Evolutionary conservation across 2,888 invertebrate genomes (phyloP), one percentile per base, ranked within the genome.

Genomic region (Ophraella communa): DNA sequence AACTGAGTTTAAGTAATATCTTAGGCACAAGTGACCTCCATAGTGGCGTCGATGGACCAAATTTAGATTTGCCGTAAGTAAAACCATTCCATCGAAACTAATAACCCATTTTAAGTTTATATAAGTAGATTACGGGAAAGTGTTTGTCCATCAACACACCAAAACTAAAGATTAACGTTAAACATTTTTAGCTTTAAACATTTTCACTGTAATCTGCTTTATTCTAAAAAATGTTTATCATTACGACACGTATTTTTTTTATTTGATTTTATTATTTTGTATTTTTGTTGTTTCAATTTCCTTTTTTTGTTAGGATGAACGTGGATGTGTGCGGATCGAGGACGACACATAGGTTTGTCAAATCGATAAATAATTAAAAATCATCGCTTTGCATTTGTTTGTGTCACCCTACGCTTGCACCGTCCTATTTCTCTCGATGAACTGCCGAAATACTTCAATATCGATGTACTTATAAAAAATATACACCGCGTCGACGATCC

Each of bases 1-100:
- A 95, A 82, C 84, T 95, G 20, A 95, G 88, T 67, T 88, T 90
- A 60, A 88, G 93, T 66, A 95, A 95, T 78, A 95, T 96, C 75
- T 83, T 96, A 39, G 95, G 95, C 42, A 95, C 95, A 0, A 94
- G 93, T 75, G 91, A 91, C 73, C 89, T 91, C 65, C 80, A 89
- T 20, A 87, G 87, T 27, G 88, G 89, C 39, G 87, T 87, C 14
- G 91, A 91, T 63, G 93, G 94, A 75, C 87, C 90, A 5, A 89
- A 89, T 74, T 85, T 93, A 61, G 92, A 93, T 78, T 84, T 91
- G 63, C 88, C 88, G 85, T 87, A 78, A 82, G 87, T 87, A n/a
- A n/a, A n/a, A n/a, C n/a, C n/a, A n/a, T n/a, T n/a, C n/a, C n/a
- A n/a, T n/a, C n/a, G n/a, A n/a, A n/a, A n/a, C n/a, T n/a, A n/a